Evolutionary conservation across 1,140 invertebrate species (phyloP).

Genomic region (Drosophila subobscura): DNA sequence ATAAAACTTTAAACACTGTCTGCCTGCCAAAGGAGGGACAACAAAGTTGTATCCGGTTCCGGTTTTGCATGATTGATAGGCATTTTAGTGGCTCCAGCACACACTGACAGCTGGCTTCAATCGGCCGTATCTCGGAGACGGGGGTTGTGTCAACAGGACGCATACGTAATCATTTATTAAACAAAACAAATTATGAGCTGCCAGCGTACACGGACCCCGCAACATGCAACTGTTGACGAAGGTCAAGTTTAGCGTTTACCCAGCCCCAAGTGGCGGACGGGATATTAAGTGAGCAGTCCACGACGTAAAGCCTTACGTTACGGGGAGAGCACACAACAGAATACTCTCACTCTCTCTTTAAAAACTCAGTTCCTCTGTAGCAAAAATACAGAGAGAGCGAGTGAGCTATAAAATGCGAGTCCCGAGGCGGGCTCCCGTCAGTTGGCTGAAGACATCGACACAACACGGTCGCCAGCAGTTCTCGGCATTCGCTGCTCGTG

Average conservation of each 20-base stretch:
- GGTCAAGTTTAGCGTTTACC: slow-evolving; percentile 69
- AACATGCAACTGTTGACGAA: slow-evolving; percentile 70
- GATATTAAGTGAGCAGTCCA: slow-evolving; percentile 37
- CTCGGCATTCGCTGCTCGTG: slow-evolving; percentile 6
- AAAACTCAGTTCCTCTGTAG: neutral
- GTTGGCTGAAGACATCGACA: slow-evolving; percentile 60
- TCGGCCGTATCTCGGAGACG: slow-evolving; percentile 1
- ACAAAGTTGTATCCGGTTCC: slow-evolving; percentile 39
- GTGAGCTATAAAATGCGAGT: slow-evolving; percentile 52
- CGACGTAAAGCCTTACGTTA: slow-evolving; percentile 48
- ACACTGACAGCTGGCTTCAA: slow-evolving; percentile 20
- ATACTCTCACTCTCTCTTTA: neutral
- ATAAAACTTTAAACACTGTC: slow-evolving; percentile 38
- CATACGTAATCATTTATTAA: slow-evolving; percentile 45
- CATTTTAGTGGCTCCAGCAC: slow-evolving; percentile 21
- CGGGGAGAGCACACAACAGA: slow-evolving; percentile 17
- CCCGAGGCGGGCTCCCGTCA: slow-evolving; percentile 34
- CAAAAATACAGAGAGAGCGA: no score
- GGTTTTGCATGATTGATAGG: slow-evolving; percentile 58
- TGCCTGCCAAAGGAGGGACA: slow-evolving; percentile 8
- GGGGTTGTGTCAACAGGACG: slow-evolving; percentile 26
- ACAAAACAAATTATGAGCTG: slow-evolving; percentile 37
- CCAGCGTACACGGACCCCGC: slow-evolving; percentile 3
- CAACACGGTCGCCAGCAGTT: slow-evolving; percentile 45
- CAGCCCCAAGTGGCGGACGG: slow-evolving; percentile 23